Conservation (phyloP, 2,113 vertebrate genomes). For the Sinocyclocheilus rhinocerous region DNA sequence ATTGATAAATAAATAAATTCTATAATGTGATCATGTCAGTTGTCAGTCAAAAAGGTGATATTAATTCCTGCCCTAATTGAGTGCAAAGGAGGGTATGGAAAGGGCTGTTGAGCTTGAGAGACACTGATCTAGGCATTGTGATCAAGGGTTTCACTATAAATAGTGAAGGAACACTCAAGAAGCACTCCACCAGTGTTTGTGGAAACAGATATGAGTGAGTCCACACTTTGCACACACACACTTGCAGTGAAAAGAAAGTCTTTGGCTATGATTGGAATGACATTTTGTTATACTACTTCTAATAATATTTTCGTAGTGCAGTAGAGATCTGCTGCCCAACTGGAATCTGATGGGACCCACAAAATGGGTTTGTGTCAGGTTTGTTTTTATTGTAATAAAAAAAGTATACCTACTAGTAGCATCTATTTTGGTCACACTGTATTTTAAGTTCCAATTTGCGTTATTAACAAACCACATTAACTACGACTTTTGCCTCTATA, state of each 20-base stretch:
- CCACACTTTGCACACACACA: not conserved
- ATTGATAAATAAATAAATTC: not conserved
- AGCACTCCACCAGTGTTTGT: not conserved
- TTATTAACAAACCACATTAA: too few species aligned
- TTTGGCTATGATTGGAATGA: too few species aligned
- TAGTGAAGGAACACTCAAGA: slow-evolving; percentile 6
- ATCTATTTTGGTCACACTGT: too few species aligned
- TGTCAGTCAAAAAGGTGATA: not conserved
- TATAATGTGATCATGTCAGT: not conserved
- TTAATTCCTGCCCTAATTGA: not conserved
- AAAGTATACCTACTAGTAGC: not conserved
- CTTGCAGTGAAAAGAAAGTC: not conserved
- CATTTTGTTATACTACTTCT: not conserved
- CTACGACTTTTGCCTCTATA: too few species aligned
- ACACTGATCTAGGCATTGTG: not conserved
- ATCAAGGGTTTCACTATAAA: slow-evolving; percentile 1
- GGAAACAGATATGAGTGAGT: not conserved
- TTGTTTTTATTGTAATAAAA: not conserved
- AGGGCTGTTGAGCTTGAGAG: not conserved
- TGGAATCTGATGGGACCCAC: not conserved
- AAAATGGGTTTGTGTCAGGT: not conserved
- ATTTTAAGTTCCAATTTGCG: too few species aligned
- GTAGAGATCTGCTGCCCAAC: not conserved
- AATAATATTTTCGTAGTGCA: not conserved
- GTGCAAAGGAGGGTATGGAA: not conserved